Evolutionary conservation across 2,888 invertebrate genomes (phyloP).

Genomic region (Ophonus ardosiacus): DNA sequence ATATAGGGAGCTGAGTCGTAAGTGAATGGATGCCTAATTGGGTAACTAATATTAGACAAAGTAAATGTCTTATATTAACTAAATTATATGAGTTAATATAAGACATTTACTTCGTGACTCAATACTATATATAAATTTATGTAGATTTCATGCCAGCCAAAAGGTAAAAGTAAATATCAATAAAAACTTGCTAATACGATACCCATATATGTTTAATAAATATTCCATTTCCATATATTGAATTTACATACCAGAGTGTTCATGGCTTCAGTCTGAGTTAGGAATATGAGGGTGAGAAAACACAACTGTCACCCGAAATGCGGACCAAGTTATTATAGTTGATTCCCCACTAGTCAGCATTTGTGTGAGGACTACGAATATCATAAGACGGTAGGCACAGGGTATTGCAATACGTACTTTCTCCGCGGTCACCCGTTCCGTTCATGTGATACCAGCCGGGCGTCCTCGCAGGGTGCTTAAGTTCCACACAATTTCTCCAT

Average conservation of each 20-base stretch:
- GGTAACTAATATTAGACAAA: no score
- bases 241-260: conserved; percentile 55
- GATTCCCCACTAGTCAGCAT: conserved; percentile 46
- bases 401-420: conserved; percentile 49
- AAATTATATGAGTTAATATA: no score
- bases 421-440: conserved; percentile 21
- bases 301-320: conserved; percentile 53
- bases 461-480: conserved; percentile 4
- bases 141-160: no score
- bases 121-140: no score
- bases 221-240: not conserved
- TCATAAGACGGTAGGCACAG: conserved; percentile 37
- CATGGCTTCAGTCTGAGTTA: conserved; percentile 43
- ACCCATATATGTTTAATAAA: no score
- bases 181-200: no score
- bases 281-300: conserved; percentile 43
- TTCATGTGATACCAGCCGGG: conserved; percentile 7
- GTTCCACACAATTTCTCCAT: not conserved
- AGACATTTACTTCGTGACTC: no score
- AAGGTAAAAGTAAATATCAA: no score
- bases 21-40: no score
- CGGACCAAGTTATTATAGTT: conserved; percentile 53
- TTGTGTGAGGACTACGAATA: conserved; percentile 43
- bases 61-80: no score
- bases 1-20: no score